Conservation (phyloP, 2,113 vertebrate genomes). For the Myanophis thanlyinensis region DNA sequence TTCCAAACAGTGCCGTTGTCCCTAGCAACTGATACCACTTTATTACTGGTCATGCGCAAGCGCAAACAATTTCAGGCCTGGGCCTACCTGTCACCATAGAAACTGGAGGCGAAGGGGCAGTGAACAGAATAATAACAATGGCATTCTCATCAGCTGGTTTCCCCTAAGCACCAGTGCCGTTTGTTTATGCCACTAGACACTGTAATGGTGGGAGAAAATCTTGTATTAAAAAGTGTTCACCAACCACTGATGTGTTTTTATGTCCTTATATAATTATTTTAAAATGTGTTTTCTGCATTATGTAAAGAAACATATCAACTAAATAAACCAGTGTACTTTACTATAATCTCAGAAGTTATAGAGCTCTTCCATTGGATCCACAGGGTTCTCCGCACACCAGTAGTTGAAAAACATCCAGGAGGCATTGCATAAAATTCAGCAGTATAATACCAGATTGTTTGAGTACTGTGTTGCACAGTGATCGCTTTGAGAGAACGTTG, state of each 20-base stretch:
- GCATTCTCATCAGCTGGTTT: conserved; percentile 53
- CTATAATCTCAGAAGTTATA: conserved; percentile 49
- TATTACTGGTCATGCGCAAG: conserved; percentile 53
- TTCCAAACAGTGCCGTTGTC: conserved; percentile 59
- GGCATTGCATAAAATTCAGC: not conserved
- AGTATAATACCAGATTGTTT: not conserved
- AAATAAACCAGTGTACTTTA: conserved; percentile 72
- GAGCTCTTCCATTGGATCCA: conserved; percentile 15
- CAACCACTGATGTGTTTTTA: conserved; percentile 69
- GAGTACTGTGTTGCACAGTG: not conserved
- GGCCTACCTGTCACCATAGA: conserved; percentile 65
- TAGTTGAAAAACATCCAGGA: not conserved
- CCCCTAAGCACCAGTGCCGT: conserved; percentile 63
- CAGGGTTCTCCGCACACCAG: not conserved
- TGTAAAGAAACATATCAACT: conserved; percentile 70
- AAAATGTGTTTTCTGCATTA: conserved; percentile 71
- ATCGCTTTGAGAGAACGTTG: not conserved
- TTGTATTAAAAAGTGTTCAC: conserved; percentile 76
- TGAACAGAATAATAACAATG: conserved; percentile 73
- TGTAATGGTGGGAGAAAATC: conserved; percentile 68
- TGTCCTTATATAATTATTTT: conserved; percentile 70
- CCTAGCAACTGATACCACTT: conserved; percentile 58
- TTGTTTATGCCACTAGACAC: conserved; percentile 69
- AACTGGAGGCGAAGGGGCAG: conserved; percentile 67
- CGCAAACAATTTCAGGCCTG: conserved; percentile 42